Percentiles rank a stretch among this genome's conserved stretches.
Evolutionary conservation across 2,797 vertebrate species (phyloP).

Genomic region (Gallirallus australis): DNA sequence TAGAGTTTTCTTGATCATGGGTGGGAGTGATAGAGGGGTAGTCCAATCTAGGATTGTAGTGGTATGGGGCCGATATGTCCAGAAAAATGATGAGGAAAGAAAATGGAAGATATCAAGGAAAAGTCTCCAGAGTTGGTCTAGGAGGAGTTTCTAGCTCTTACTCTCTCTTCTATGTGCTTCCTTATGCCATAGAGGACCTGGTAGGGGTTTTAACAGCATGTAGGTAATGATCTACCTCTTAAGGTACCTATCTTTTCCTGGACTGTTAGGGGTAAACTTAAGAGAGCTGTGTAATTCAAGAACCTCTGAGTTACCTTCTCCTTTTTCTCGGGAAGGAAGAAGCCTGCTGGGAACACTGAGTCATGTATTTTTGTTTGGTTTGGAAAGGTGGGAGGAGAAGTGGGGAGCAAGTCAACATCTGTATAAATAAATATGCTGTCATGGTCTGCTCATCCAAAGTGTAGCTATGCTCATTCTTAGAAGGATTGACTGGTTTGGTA

Average conservation of each 20-base stretch:
- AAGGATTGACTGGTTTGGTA: background rate
- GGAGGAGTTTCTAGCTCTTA: background rate
- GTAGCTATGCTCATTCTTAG: background rate
- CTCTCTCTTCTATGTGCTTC: background rate
- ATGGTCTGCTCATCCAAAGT: background rate
- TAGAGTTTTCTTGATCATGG: background rate
- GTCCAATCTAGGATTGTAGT: background rate
- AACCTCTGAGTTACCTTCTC: background rate
- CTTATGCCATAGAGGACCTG: background rate
- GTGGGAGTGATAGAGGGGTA: background rate
- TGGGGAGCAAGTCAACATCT: background rate
- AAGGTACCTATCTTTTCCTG: background rate
- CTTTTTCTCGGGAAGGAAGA: background rate
- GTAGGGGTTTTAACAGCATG: background rate
- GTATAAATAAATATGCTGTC: background rate
- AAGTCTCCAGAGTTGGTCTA: background rate
- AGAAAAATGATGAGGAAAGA: background rate
- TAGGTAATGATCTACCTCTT: background rate
- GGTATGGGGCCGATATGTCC: background rate
- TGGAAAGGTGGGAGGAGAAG: background rate
- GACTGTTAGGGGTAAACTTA: background rate
- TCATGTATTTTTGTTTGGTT: background rate
- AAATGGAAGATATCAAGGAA: background rate
- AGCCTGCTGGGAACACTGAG: background rate
- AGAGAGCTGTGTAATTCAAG: background rate